Base-by-base conservation (phyloP, 1,140 invertebrate genomes). In the Magallana angulata region DNA sequence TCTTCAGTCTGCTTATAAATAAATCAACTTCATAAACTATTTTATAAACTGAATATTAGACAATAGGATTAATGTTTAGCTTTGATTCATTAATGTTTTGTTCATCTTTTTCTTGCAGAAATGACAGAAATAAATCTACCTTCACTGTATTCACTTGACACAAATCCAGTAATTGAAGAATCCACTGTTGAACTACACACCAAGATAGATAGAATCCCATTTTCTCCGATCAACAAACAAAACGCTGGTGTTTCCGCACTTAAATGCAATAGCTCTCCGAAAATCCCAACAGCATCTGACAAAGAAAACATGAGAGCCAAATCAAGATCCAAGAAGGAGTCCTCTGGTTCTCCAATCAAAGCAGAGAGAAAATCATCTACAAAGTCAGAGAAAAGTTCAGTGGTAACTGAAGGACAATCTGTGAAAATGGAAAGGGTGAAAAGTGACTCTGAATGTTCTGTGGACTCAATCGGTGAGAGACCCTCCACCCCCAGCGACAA, bases 401-500 rank as follows among this genome's bases (percentile, higher is more conserved):
- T 11, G 60, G n/a, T 16, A 62, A n/a, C n/a, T 16, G 60, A 16
- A 11, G 68, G 36, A 76, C 68, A 18, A 14, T 11, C 36, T 30
- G 18, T 24, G 12, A 76, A 76, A 24, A 30, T 30, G 12, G 68
- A 76, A 36, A 76, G 24, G 14, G 68, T 36, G 68, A 76, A 76
- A 82, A 58, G 36, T 58, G 81, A 57, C 81, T 57, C 81, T 57
- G 57, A 82, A 57, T 57, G 48, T 57, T 58, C 81, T 30, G 48
- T 58, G n/a, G 81, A 82, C 48, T 57, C 57, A 7, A 57, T 58
- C 6, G 14, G 81, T 82, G 81, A 82, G n/a, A 82, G 81, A 57
- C 87, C 89, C 62, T 58, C 83, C 24, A 89, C 87, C 36, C 91
- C 92, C 30, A 85, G 88, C 11, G 89, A 86, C 80, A 80, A 89